These are phyloP conservation scores for Elysia crispata DNA, from an alignment of 2,888 invertebrate species.

Conservation along the genomic window DNA sequence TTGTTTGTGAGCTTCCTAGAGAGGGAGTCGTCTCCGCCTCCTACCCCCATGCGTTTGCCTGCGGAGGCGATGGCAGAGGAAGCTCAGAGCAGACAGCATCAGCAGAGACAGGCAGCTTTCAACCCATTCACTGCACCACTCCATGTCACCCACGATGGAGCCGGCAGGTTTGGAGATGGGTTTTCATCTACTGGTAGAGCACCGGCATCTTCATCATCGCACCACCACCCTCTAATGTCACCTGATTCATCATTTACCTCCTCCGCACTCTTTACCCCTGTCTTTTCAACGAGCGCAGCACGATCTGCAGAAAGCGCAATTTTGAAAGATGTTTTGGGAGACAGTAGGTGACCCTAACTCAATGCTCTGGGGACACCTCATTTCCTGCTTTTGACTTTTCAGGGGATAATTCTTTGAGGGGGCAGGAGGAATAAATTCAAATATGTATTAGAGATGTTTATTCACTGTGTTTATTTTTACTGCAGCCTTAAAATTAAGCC, in stretches of 20 bases:
- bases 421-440: too few species aligned
- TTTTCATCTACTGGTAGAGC: constrained; percentile 20
- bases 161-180: background rate
- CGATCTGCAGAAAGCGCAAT: constrained; percentile 61
- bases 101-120: constrained; percentile 60
- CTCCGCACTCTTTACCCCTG: constrained; percentile 61
- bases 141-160: constrained; percentile 65
- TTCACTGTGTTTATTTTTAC: too few species aligned
- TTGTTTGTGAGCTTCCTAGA: constrained; percentile 90
- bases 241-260: constrained; percentile 59
- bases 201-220: constrained; percentile 32
- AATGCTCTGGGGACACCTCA: too few species aligned
- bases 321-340: constrained; percentile 68
- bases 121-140: constrained; percentile 76
- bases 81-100: constrained; percentile 60
- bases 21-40: constrained; percentile 86
- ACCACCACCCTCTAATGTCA: constrained; percentile 63
- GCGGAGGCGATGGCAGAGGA: constrained; percentile 76
- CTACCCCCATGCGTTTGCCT: constrained; percentile 73
- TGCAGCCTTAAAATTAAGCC: too few species aligned
- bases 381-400: too few species aligned
- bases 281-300: constrained; percentile 49
- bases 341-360: constrained; percentile 53
- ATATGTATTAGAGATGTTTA: too few species aligned
- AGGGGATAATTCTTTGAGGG: too few species aligned